Evolutionary conservation across 2,113 vertebrate genomes (phyloP), one percentile per base, ranked within the genome.

Genomic region (Sciurus niger): DNA sequence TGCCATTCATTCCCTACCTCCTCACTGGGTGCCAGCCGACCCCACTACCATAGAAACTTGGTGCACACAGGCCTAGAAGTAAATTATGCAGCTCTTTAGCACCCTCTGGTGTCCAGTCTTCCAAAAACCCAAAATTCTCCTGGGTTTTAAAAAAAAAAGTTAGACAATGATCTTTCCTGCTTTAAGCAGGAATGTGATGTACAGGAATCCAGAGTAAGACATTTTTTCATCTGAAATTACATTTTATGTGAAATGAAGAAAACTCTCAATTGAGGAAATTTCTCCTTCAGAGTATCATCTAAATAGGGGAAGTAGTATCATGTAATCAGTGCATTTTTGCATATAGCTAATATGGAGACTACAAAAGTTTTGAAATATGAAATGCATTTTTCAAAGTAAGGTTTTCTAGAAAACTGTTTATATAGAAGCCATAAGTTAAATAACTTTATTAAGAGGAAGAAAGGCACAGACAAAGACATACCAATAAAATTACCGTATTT

Each of bases 101-200:
- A 93, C 97, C 97, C 97, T 98, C 98, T 98, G 94, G 94, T 97
- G 97, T 93, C 88, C 77, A 87, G 84, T 96, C 76, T 82, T 96
- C 87, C 91, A 24, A 16, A 96, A 87, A 34, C 53, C 70, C 84
- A n/a, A 94, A 95, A 83, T 92, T 94, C 93, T 92, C 85, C 6
- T 80, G 83, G 58, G 74, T 87, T 96, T 80, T 90, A 73, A 91
- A 73, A 70, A 73, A 70, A 40, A 67, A 46, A 73, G n/a, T 8
- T n/a, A 0, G 20, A 82, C 2, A 55, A n/a, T 7, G 32, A 20
- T 43, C 4, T 17, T 78, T 90, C 51, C 7, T 32, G 3, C 9
- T 16, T 2, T 85, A 79, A 67, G 24, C 4, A 43, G 5, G 6
- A 20, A 73, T 48, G 55, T 43, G 30, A 80, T 40, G 63, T 34